phyloP scores from a whole-genome alignment of 2,888 invertebrate genomes.

The Hypolimnas misippus region DNA sequence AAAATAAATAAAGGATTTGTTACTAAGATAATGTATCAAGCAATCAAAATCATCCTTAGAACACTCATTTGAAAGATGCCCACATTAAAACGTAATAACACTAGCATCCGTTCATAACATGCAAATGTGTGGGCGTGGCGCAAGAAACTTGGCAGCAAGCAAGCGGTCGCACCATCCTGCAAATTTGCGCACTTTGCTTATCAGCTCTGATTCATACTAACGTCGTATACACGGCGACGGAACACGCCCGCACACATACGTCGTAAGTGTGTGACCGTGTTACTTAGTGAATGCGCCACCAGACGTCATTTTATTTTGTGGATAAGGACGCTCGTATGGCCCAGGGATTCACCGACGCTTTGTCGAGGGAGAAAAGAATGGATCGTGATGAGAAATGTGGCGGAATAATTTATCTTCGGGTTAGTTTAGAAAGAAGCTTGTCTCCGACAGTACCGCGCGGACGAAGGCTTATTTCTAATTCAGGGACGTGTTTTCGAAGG shows the following conservation, averaged over 20 bases:
- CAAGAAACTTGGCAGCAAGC: constrained; percentile 76
- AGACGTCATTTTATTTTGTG: constrained; percentile 71
- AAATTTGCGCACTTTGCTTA: constrained; percentile 77
- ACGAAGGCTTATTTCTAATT: constrained; percentile 74
- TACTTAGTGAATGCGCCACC: constrained; percentile 65
- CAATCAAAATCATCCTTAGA: neutral
- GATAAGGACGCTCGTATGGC: constrained; percentile 73
- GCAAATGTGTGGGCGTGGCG: constrained; percentile 72
- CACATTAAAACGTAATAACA: constrained; percentile 56
- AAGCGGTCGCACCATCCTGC: constrained; percentile 66
- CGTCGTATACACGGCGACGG: constrained; percentile 53
- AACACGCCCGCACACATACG: constrained; percentile 50
- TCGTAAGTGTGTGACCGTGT: constrained; percentile 55
- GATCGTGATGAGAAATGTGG: constrained; percentile 76
- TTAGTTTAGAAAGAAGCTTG: constrained; percentile 71
- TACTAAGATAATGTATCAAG: too few relatives aligned
- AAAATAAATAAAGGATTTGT: too few relatives aligned
- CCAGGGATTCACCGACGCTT: constrained; percentile 71
- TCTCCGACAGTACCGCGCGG: constrained; percentile 61
- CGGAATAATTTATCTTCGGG: constrained; percentile 78
- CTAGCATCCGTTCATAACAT: constrained; percentile 62
- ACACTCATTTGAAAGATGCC: constrained; percentile 40
- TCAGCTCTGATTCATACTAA: constrained; percentile 77
- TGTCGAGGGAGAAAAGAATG: constrained; percentile 73
- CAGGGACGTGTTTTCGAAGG: constrained; percentile 66